Conservation (phyloP, 2,888 invertebrate species). For the Scelioninae gen. 1 region DNA sequence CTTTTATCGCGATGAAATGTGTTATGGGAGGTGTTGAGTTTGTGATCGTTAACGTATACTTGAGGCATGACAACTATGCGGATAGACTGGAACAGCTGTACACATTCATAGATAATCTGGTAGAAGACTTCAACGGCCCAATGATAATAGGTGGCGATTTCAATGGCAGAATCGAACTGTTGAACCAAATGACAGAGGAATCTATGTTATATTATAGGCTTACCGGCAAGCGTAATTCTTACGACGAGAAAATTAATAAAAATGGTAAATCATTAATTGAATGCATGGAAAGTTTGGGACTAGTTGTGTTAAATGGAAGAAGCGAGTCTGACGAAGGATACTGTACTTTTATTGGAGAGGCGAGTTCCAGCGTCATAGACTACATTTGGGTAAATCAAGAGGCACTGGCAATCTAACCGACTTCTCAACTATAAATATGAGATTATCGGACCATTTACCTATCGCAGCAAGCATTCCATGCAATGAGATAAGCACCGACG, state of each 20-base stretch:
- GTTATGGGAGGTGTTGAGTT: background rate
- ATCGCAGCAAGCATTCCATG: background rate
- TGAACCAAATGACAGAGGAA: too few relatives aligned
- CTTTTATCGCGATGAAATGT: background rate
- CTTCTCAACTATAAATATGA: background rate
- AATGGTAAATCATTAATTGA: background rate
- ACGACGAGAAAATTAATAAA: background rate
- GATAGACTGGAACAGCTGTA: slow-evolving; percentile 9
- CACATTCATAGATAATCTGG: background rate
- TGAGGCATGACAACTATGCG: slow-evolving; percentile 1
- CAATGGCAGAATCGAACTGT: background rate
- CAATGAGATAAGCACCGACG: too few relatives aligned
- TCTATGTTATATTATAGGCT: too few relatives aligned
- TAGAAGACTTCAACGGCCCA: slow-evolving; percentile 9
- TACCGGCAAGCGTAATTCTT: too few relatives aligned
- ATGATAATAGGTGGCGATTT: background rate
- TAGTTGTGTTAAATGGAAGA: background rate
- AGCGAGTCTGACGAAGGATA: background rate
- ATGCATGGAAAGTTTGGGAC: background rate
- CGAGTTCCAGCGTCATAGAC: slow-evolving; percentile 2
- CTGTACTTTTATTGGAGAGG: background rate
- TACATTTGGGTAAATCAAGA: background rate
- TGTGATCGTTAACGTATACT: background rate
- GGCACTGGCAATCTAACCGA: background rate
- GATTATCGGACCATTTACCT: slow-evolving; percentile 25